Evolutionary conservation across 2,113 vertebrate species (phyloP).

Genomic region (Barnardius zonarius): DNA sequence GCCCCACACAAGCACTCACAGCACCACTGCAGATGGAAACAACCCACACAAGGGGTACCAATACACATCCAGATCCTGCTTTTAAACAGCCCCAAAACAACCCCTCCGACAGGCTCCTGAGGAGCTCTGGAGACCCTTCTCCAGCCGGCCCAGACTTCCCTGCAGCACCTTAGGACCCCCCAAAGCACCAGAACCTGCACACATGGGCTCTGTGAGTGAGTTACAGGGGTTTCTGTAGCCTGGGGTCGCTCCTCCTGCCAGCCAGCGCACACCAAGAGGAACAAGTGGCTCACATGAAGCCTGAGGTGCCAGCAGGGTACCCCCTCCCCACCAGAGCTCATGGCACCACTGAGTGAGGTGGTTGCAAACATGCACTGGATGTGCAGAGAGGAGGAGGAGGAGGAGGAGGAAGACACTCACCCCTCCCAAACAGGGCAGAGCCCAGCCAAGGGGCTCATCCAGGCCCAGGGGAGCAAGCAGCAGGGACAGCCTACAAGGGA

Average conservation of each 20-base stretch:
- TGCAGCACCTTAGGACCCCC: neutral
- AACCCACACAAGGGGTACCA: rapidly evolving
- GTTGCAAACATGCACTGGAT: rapidly evolving
- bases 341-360: neutral
- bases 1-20: rapidly evolving
- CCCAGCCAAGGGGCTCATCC: rapidly evolving
- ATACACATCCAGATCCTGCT: rapidly evolving
- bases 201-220: rapidly evolving
- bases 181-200: neutral
- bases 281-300: rapidly evolving
- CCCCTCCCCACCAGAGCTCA: rapidly evolving
- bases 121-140: neutral
- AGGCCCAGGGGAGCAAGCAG: neutral
- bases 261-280: neutral
- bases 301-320: neutral
- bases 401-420: neutral
- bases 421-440: neutral
- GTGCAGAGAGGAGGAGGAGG: neutral
- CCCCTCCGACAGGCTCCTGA: neutral
- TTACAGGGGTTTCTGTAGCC: neutral
- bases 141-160: neutral
- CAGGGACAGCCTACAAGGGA: neutral
- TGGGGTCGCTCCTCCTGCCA: no score
- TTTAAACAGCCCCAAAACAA: neutral
- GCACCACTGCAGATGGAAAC: neutral